These are phyloP conservation scores for Horisme vitalbata DNA, from an alignment of 2,888 invertebrate species.

Conservation along the genomic window DNA sequence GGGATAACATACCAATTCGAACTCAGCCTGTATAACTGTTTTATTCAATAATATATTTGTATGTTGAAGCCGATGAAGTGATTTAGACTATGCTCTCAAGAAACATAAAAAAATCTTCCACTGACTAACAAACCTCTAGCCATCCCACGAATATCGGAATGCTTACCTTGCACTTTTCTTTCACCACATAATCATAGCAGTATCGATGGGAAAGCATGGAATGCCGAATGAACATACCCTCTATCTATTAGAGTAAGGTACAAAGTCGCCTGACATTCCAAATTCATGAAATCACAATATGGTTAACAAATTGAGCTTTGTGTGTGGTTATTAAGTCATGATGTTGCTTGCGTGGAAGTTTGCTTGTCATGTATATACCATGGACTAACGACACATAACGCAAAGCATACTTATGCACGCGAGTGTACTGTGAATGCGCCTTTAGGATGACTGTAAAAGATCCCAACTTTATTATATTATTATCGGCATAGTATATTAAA, in stretches of 20 bases:
- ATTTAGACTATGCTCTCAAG: too few relatives aligned
- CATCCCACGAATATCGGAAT: conserved; percentile 52
- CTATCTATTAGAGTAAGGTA: conserved; percentile 24
- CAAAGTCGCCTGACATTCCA: conserved; percentile 31
- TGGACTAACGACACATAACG: conserved; percentile 33
- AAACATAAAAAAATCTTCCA: conserved; percentile 44
- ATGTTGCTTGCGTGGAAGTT: conserved; percentile 28
- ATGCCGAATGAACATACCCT: conserved; percentile 60
- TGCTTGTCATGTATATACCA: conserved; percentile 23
- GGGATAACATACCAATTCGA: too few relatives aligned
- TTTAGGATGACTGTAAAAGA: not conserved
- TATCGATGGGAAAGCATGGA: conserved; percentile 66
- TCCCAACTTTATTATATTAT: not conserved
- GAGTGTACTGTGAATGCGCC: conserved; percentile 33
- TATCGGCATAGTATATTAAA: too few relatives aligned
- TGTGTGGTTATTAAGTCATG: conserved; percentile 64
- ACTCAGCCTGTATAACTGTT: too few relatives aligned
- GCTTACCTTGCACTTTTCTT: conserved; percentile 63
- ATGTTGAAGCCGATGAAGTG: too few relatives aligned
- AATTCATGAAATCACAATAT: conserved; percentile 29
- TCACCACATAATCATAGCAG: conserved; percentile 56
- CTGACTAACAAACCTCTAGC: conserved; percentile 42
- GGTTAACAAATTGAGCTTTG: conserved; percentile 56
- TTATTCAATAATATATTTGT: too few relatives aligned
- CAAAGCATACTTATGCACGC: conserved; percentile 32